Evolutionary conservation across 2,113 vertebrate species (phyloP).

Genomic region (Syngnathus typhle): DNA sequence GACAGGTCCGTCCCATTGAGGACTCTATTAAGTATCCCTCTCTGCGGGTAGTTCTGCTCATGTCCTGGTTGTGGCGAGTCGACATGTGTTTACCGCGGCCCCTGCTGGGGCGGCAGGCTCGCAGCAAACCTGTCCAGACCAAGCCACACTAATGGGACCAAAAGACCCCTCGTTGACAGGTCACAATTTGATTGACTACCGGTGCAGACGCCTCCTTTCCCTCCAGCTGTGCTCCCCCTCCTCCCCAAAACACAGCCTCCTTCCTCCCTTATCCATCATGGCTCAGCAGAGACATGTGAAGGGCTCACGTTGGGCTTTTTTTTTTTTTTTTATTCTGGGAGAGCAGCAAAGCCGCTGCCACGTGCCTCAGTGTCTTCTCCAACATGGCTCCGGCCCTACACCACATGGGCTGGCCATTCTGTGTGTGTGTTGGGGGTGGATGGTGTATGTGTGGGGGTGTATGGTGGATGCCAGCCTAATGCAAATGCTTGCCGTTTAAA

Average conservation of each 20-base stretch:
- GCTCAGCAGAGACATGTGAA: constrained; percentile 68
- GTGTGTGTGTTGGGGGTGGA: constrained; percentile 37
- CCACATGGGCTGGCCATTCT: constrained; percentile 63
- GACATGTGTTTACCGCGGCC: constrained; percentile 75
- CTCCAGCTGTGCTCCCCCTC: constrained; percentile 68
- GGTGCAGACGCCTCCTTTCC: constrained; percentile 30
- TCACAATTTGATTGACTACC: constrained; percentile 36
- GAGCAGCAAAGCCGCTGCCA: constrained; percentile 48
- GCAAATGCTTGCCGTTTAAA: constrained; percentile 66
- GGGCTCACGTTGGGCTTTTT: constrained; percentile 51
- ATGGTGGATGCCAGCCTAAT: constrained; percentile 64
- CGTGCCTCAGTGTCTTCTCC: constrained; percentile 66
- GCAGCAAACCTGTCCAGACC: constrained; percentile 64
- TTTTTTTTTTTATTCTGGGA: constrained; percentile 31
- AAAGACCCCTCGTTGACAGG: constrained; percentile 57
- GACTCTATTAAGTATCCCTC: constrained; percentile 60
- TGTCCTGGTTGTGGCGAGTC: constrained; percentile 63
- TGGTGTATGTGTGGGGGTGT: constrained; percentile 35
- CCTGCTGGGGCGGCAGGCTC: constrained; percentile 63
- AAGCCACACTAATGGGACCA: constrained; percentile 68
- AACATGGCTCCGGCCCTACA: constrained; percentile 66
- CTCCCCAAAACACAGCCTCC: constrained; percentile 30
- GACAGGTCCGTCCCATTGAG: constrained; percentile 63
- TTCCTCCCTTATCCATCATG: constrained; percentile 62
- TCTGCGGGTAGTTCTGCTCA: constrained; percentile 54